These are phyloP conservation scores for Conus betulinus DNA, from an alignment of 1,140 invertebrate genomes.

Conservation along the genomic window DNA sequence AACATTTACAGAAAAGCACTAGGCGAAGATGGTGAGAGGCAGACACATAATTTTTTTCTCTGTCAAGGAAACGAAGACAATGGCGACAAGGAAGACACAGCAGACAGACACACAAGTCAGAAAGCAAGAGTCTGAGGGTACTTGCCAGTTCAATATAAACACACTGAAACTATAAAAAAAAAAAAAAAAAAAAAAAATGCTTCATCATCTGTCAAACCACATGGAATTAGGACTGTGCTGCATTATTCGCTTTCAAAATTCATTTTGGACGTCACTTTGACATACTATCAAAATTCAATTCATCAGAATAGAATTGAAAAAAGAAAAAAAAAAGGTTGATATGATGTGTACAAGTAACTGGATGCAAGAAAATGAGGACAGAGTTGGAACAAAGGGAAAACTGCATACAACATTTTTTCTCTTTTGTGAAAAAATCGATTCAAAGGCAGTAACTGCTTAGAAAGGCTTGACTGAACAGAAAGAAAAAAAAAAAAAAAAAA, in stretches of 20 bases:
- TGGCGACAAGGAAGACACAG: too few species aligned
- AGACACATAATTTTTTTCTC: too few species aligned
- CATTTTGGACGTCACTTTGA: constrained; percentile 1
- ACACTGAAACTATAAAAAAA: too few species aligned
- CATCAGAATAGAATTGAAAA: neutral
- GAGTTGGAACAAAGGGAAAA: neutral
- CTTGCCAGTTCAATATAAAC: too few species aligned
- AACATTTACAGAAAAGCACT: too few species aligned
- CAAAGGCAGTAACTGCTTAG: constrained; percentile 4
- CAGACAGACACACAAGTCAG: too few species aligned
- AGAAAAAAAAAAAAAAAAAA: neutral
- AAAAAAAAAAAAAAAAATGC: too few species aligned
- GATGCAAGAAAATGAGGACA: neutral
- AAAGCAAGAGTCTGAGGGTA: too few species aligned
- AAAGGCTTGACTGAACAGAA: constrained; percentile 20
- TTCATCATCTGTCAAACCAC: neutral
- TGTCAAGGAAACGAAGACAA: too few species aligned
- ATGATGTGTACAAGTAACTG: neutral
- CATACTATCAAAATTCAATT: neutral
- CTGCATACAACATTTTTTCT: constrained; percentile 5
- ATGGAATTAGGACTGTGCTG: neutral
- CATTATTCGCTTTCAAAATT: neutral
- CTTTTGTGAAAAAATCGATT: neutral
- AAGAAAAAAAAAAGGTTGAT: neutral
- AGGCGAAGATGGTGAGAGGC: too few species aligned